These are phyloP conservation scores for Hestina assimilis DNA, from an alignment of 1,140 invertebrate genomes.

Conservation along the genomic window DNA sequence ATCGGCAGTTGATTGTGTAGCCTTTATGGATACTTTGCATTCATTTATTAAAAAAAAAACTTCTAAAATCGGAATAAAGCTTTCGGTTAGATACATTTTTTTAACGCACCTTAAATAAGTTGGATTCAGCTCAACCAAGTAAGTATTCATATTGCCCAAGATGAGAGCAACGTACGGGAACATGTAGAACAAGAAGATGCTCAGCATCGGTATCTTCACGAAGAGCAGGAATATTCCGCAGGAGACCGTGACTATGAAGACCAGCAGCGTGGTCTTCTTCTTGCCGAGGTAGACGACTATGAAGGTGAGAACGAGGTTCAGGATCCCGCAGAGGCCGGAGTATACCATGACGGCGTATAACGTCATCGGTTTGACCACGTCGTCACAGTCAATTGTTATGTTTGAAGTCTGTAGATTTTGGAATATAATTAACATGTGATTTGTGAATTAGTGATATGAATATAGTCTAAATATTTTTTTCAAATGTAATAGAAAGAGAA, in stretches of 20 bases:
- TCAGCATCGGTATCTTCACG: conserved; percentile 44
- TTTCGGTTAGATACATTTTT: no score
- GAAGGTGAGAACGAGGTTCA: conserved; percentile 48
- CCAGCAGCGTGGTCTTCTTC: conserved; percentile 40
- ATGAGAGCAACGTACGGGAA: conserved; percentile 53
- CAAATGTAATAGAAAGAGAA: no score
- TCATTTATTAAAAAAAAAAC: no score
- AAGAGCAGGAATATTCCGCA: conserved; percentile 44
- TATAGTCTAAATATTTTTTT: no score
- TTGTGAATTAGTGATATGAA: no score
- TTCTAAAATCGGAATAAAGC: no score
- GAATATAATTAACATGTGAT: no score
- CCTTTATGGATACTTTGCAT: no score
- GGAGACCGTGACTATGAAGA: conserved; percentile 35
- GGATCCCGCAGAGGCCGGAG: conserved; percentile 36
- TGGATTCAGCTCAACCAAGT: conserved; percentile 56
- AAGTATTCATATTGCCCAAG: conserved; percentile 54
- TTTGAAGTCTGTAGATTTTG: no score
- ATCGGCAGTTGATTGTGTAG: no score
- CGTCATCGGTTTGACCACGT: conserved; percentile 39
- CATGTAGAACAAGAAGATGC: conserved; percentile 52
- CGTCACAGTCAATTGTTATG: conserved; percentile 10
- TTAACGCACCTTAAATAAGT: conserved; percentile 63
- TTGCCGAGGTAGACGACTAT: conserved; percentile 48
- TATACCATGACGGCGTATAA: conserved; percentile 54